Evolutionary conservation across 1,140 invertebrate genomes (phyloP).

Genomic region (Pomacea maculata): DNA sequence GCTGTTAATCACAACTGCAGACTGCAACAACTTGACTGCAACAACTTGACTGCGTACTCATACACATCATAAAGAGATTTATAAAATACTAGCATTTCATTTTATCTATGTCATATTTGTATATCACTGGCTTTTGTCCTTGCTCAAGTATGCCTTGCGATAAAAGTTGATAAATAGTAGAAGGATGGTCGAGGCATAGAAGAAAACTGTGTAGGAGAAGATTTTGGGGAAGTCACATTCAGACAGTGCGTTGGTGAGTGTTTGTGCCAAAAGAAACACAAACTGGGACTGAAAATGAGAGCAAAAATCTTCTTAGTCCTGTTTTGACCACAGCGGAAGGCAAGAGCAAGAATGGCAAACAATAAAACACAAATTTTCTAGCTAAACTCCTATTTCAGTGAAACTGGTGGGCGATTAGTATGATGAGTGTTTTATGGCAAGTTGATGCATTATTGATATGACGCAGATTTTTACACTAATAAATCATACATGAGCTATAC

Average conservation of each 20-base stretch:
- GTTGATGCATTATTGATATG: too few species aligned
- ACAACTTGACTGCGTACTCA: neutral
- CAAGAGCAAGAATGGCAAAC: too few species aligned
- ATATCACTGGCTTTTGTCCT: slow-evolving; percentile 9
- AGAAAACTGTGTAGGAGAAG: slow-evolving; percentile 60
- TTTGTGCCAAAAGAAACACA: slow-evolving; percentile 81
- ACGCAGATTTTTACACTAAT: too few species aligned
- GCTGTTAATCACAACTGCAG: too few species aligned
- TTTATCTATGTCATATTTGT: neutral
- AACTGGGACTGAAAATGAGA: slow-evolving; percentile 78
- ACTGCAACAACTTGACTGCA: neutral
- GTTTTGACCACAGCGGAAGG: too few species aligned
- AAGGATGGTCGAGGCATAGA: slow-evolving; percentile 92
- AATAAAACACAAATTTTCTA: too few species aligned
- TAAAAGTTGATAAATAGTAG: slow-evolving; percentile 92
- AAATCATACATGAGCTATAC: too few species aligned
- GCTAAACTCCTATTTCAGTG: too few species aligned
- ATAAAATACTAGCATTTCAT: neutral
- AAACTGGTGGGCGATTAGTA: too few species aligned
- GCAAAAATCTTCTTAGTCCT: neutral
- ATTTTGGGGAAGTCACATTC: slow-evolving; percentile 82
- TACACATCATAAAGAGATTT: too few species aligned
- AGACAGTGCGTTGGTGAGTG: slow-evolving; percentile 80
- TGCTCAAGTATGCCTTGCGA: slow-evolving; percentile 47
- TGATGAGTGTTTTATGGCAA: too few species aligned